Evolutionary conservation across 2,113 vertebrate species (phyloP).

Genomic region (Oryzias melastigma): DNA sequence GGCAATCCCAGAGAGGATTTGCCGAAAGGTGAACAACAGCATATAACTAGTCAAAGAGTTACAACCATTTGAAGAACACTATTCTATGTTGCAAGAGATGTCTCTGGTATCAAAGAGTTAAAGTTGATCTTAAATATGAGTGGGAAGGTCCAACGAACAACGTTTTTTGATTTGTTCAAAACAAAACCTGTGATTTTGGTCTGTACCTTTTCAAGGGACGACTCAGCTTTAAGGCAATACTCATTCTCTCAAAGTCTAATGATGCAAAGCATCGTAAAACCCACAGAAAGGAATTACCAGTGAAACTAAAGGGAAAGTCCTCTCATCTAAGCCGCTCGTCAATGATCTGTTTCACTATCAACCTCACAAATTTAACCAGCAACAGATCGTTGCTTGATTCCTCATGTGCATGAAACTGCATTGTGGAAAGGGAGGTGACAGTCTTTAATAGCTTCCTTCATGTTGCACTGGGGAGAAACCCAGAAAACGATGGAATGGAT

Average conservation of each 20-base stretch:
- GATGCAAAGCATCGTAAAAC: slow-evolving; percentile 2
- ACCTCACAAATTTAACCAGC: slow-evolving; percentile 1
- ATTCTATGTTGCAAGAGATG: no score
- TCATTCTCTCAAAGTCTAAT: not conserved
- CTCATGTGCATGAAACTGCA: slow-evolving; percentile 7
- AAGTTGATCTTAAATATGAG: no score
- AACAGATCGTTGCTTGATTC: not conserved
- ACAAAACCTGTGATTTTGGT: no score
- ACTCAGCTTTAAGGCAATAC: not conserved
- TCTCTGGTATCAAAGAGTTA: no score
- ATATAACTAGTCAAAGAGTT: no score
- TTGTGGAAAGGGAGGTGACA: not conserved
- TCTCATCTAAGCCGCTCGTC: slow-evolving; percentile 6
- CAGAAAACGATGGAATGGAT: not conserved
- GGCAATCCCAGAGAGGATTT: no score
- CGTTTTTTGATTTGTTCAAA: no score
- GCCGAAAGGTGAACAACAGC: no score
- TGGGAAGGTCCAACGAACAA: no score
- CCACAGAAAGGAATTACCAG: not conserved
- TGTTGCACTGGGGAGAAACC: not conserved
- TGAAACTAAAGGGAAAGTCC: not conserved
- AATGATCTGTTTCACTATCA: slow-evolving; percentile 1
- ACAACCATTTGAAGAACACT: no score
- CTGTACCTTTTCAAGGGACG: not conserved
- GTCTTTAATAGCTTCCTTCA: not conserved